Conservation (phyloP, 2,888 invertebrate species). For the Aleiodes leptofemur region DNA sequence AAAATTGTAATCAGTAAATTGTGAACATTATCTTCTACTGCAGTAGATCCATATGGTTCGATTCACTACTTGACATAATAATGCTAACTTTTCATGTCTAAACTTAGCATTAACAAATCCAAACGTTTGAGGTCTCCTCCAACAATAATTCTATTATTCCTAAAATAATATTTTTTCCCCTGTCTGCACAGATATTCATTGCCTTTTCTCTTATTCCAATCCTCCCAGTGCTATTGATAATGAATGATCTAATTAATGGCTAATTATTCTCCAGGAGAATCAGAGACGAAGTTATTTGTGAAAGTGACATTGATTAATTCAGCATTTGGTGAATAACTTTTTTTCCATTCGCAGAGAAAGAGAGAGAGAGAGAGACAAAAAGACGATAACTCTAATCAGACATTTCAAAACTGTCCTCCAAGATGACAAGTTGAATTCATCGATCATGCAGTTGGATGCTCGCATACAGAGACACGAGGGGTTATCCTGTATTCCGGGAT, state of each 20-base stretch:
- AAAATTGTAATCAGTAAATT: too few species aligned
- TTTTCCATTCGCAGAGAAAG: too few species aligned
- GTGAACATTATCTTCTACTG: too few species aligned
- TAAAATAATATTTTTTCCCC: too few species aligned
- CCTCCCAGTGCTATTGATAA: constrained; percentile 27
- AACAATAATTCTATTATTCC: too few species aligned
- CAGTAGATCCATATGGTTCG: too few species aligned
- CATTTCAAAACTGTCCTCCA: constrained; percentile 2
- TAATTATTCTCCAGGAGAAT: constrained; percentile 8
- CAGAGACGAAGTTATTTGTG: not conserved
- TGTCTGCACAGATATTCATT: constrained; percentile 10
- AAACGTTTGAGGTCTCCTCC: too few species aligned
- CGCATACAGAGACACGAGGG: constrained; percentile 7
- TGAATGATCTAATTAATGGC: constrained; percentile 20
- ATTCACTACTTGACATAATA: too few species aligned
- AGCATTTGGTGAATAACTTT: not conserved
- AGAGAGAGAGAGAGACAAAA: too few species aligned
- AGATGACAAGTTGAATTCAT: constrained; percentile 29
- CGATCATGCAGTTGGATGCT: not conserved
- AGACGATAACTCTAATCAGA: not conserved
- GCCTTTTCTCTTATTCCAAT: constrained; percentile 29
- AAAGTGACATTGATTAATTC: constrained; percentile 25
- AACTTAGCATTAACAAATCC: too few species aligned
- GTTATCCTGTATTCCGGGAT: constrained; percentile 31
- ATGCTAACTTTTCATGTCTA: too few species aligned